Percentiles rank a stretch among this genome's conserved stretches.
Conservation (phyloP, 2,888 invertebrate species). For the Ditylenchus weischeri region DNA sequence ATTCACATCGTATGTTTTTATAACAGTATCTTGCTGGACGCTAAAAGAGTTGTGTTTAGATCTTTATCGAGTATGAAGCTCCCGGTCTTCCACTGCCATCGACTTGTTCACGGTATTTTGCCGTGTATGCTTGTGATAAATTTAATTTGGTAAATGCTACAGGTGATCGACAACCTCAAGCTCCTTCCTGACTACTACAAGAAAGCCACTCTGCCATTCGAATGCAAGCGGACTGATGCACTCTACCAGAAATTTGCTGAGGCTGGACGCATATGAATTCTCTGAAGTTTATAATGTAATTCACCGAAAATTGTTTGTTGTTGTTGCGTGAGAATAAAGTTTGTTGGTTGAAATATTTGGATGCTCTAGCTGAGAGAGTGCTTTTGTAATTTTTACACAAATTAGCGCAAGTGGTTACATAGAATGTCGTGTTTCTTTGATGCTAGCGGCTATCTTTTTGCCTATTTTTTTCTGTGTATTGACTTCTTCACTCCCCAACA, state of each 20-base stretch:
- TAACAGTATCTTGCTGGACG: too few relatives aligned
- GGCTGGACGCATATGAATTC: slow-evolving; percentile 32
- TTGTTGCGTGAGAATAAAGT: neutral
- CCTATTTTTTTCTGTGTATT: too few relatives aligned
- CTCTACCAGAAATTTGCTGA: slow-evolving; percentile 30
- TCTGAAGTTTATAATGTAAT: neutral
- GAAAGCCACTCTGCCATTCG: slow-evolving; percentile 75
- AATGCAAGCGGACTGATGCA: slow-evolving; percentile 29
- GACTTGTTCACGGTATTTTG: slow-evolving; percentile 81
- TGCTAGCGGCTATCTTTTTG: too few relatives aligned
- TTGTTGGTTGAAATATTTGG: too few relatives aligned
- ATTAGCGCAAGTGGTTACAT: too few relatives aligned
- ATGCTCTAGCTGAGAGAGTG: too few relatives aligned
- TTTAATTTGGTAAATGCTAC: slow-evolving; percentile 65
- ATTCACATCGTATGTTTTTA: slow-evolving; percentile 27
- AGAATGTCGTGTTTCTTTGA: too few relatives aligned
- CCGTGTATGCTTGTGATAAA: too few relatives aligned
- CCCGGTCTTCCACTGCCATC: slow-evolving; percentile 41
- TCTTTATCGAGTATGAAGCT: slow-evolving; percentile 36
- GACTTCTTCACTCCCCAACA: too few relatives aligned
- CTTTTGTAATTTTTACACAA: too few relatives aligned
- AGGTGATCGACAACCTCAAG: slow-evolving; percentile 85
- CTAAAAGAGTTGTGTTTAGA: neutral
- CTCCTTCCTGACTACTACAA: slow-evolving; percentile 78
- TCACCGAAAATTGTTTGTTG: neutral